phyloP scores from a whole-genome alignment of 1,140 invertebrate species.

The Drosophila ironensis region DNA sequence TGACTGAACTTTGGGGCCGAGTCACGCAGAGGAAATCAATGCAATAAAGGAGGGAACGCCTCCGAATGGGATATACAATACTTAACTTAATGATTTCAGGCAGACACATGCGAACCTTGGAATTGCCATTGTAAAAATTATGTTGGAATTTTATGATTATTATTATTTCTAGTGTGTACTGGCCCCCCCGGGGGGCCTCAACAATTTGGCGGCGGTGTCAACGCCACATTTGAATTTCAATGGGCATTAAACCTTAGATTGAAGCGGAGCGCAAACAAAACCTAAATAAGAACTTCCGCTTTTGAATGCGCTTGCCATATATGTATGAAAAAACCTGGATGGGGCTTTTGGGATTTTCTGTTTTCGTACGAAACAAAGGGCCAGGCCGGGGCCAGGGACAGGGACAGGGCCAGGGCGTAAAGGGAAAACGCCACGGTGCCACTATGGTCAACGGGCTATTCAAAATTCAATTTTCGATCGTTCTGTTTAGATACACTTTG shows the following conservation, averaged over 20 bases:
- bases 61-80: constrained; percentile 5
- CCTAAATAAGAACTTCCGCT: constrained; percentile 75
- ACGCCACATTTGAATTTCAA: constrained; percentile 69
- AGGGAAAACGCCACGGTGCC: constrained; percentile 21
- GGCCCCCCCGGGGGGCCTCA: too few relatives aligned
- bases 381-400: not conserved
- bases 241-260: constrained; percentile 44
- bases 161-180: constrained; percentile 11
- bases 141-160: constrained; percentile 41
- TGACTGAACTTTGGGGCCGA: constrained; percentile 66
- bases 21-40: constrained; percentile 12
- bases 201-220: constrained; percentile 47
- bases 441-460: constrained; percentile 54
- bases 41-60: constrained; percentile 8
- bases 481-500: constrained; percentile 52
- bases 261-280: constrained; percentile 33
- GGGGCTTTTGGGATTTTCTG: constrained; percentile 37
- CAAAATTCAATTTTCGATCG: constrained; percentile 50
- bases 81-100: constrained; percentile 38
- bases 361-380: constrained; percentile 34
- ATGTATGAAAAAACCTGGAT: constrained; percentile 5
- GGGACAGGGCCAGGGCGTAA: not conserved
- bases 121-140: constrained; percentile 50
- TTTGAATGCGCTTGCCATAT: constrained; percentile 30
- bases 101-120: constrained; percentile 19